phyloP scores from a whole-genome alignment of 2,888 invertebrate genomes.

The Piscicola geometra region DNA sequence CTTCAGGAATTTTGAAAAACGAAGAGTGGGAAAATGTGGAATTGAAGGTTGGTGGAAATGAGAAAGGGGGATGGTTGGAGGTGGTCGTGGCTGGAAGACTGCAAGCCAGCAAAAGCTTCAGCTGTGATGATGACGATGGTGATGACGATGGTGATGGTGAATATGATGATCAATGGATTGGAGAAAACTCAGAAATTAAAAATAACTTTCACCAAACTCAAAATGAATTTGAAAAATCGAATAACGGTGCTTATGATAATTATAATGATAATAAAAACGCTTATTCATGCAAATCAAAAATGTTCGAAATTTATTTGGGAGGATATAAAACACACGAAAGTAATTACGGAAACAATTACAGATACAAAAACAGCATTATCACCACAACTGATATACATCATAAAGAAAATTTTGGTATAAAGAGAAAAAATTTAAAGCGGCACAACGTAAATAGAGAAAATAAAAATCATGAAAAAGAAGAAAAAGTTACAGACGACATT shows the following conservation, averaged over 20 bases:
- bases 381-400: not conserved
- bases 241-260: not conserved
- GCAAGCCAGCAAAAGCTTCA: conserved; percentile 13
- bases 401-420: not conserved
- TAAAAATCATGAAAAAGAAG: too few species aligned
- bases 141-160: not conserved
- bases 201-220: not conserved
- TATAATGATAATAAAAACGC: not conserved
- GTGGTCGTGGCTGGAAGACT: not conserved
- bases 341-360: conserved; percentile 16
- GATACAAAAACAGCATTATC: conserved; percentile 1
- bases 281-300: not conserved
- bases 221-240: not conserved
- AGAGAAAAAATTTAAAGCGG: not conserved
- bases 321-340: conserved; percentile 1
- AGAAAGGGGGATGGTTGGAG: not conserved
- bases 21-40: conserved; percentile 2
- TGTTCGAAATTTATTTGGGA: conserved; percentile 11
- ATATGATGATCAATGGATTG: not conserved
- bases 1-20: not conserved
- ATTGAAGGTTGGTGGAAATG: conserved; percentile 1
- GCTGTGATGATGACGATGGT: not conserved
- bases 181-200: too few species aligned
- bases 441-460: too few species aligned
- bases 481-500: not conserved